These are phyloP conservation scores for Escarpia spicata DNA, from an alignment of 2,888 invertebrate species.

Conservation along the genomic window DNA sequence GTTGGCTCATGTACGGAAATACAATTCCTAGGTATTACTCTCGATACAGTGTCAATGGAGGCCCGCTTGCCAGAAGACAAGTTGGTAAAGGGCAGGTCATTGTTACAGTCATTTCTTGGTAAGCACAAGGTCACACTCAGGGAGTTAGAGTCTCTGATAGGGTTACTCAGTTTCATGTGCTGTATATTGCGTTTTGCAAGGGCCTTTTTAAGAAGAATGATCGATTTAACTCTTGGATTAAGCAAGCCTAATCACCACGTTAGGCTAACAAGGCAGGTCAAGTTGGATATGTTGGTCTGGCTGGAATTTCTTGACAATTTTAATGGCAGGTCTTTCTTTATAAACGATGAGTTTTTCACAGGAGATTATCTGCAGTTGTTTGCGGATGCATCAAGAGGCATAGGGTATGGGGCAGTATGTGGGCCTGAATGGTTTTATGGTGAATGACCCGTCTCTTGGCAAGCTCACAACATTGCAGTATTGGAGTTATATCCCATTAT, in stretches of 20 bases:
- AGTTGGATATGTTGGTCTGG: background rate
- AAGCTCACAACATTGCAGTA: background rate
- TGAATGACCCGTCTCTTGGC: background rate
- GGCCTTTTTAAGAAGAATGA: background rate
- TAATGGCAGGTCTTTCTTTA: no score
- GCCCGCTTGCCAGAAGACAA: background rate
- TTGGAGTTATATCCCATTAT: background rate
- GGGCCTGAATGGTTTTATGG: background rate
- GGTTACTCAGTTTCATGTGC: background rate
- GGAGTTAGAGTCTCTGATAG: background rate
- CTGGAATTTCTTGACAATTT: no score
- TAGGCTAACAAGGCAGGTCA: background rate
- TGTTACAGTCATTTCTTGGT: background rate
- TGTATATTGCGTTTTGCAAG: background rate
- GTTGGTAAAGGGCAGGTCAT: background rate
- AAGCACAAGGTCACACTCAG: background rate
- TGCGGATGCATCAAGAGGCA: background rate
- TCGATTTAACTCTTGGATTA: background rate
- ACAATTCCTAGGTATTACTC: background rate
- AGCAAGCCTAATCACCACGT: background rate
- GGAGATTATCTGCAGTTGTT: no score
- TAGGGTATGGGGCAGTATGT: background rate
- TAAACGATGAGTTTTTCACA: no score
- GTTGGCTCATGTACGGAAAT: background rate
- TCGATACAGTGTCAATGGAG: background rate